Base-by-base conservation (phyloP, 2,888 invertebrate genomes). In the Napeogenes sylphis region DNA sequence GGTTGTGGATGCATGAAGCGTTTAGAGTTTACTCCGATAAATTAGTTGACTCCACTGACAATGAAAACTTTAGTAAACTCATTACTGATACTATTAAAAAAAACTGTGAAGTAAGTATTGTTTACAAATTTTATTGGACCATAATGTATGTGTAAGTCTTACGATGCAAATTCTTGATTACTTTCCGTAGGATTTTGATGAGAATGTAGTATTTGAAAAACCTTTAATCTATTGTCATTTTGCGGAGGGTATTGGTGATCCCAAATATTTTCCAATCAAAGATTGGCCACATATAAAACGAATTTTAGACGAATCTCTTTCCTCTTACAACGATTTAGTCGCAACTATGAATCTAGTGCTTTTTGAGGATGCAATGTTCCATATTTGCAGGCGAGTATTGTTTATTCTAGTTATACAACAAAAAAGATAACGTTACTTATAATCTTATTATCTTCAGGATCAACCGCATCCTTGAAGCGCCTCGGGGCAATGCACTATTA, bases 361-460 rank as follows among this genome's bases (percentile, higher is more conserved):
- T 8, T 98, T 98, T 77, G 98, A 98, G 78, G 98, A 98, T 81
- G 98, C 98, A 13, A 97, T 98, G 95, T 93, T 94, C 69, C 98
- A 98, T 80, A 94, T 98, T 58, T 96, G 96, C 84, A 93, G 96
- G 92, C 93, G 71, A 77, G 72, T 2, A 45, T 21, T 13, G 30
- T 55, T 12, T 51, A n/a, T 3, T 42, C 2, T 2, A 42, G 4
- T 5, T 35, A 35, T 5, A 35, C 35, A 35, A 35, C 6, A 35
- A 6, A 3, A 35, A 35, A 3, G 35, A 35, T 35, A 35, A 35
- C 35, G 3, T 12, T 10, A n/a, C 58, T 33, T 8, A 4, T 2
- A n/a, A n/a, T n/a, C 6, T 32, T 32, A 8, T 35, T 47, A 2
- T n/a, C 58, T 66, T 6, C 75, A 93, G 95, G 70, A 98, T 98